Conservation (phyloP, 2,888 invertebrate species). For the Choreutis nemorana region DNA sequence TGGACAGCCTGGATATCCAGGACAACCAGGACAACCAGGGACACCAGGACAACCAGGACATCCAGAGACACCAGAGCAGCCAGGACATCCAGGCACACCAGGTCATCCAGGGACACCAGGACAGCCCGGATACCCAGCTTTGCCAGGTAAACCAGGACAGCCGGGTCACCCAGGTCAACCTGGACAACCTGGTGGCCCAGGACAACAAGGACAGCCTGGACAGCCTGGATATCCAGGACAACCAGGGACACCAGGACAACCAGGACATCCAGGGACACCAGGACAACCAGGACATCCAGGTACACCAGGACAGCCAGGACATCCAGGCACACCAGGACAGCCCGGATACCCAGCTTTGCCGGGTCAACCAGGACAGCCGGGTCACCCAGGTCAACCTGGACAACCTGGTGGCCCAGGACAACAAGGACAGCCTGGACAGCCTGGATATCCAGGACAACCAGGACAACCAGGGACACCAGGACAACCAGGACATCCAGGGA, state of each 20-base stretch:
- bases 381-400: slow-evolving; percentile 18
- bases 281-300: slow-evolving; percentile 11
- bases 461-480: slow-evolving; percentile 12
- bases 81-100: slow-evolving; percentile 19
- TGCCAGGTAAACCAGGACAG: slow-evolving; percentile 9
- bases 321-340: slow-evolving; percentile 13
- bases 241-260: slow-evolving; percentile 10
- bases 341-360: slow-evolving; percentile 15
- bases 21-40: slow-evolving; percentile 5
- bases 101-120: slow-evolving; percentile 10
- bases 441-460: slow-evolving; percentile 13
- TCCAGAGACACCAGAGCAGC: slow-evolving; percentile 22
- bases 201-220: slow-evolving; percentile 14
- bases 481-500: slow-evolving; percentile 13
- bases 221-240: slow-evolving; percentile 20
- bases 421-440: slow-evolving; percentile 15
- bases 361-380: slow-evolving; percentile 18
- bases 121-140: slow-evolving; percentile 15
- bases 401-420: slow-evolving; percentile 22
- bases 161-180: slow-evolving; percentile 11
- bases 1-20: slow-evolving; percentile 7
- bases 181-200: slow-evolving; percentile 26
- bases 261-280: slow-evolving; percentile 9
- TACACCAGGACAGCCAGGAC: slow-evolving; percentile 13
- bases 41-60: slow-evolving; percentile 5